These are phyloP conservation scores for Sycophila sp. DNA, from an alignment of 1,140 invertebrate genomes.

Conservation along the genomic window DNA sequence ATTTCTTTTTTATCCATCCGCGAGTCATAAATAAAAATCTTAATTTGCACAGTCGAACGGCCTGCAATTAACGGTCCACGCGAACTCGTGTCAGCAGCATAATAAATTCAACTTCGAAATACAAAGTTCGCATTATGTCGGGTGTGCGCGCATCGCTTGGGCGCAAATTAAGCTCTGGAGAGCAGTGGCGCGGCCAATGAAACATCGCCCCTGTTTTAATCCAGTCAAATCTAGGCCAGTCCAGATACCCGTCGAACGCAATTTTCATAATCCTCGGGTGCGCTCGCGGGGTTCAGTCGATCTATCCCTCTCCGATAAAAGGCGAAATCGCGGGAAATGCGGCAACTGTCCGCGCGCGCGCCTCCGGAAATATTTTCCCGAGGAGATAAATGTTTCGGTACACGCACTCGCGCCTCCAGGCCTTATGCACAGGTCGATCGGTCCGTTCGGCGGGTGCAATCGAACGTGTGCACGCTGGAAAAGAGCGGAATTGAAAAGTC, in stretches of 20 bases:
- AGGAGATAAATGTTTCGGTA: constrained; percentile 9
- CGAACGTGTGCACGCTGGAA: constrained; percentile 7
- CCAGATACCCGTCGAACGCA: background rate
- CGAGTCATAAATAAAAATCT: too few species aligned
- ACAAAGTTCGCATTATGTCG: background rate
- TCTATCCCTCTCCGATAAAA: too few species aligned
- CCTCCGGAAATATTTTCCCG: constrained; percentile 22
- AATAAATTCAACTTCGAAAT: too few species aligned
- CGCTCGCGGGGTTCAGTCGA: too few species aligned
- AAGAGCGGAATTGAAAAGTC: constrained; percentile 31
- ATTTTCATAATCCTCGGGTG: background rate
- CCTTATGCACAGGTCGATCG: background rate
- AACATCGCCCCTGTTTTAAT: background rate
- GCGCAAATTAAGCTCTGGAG: background rate
- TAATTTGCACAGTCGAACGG: too few species aligned
- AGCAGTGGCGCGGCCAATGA: background rate
- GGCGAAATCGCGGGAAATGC: too few species aligned
- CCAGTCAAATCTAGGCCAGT: background rate
- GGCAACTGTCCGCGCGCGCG: too few species aligned
- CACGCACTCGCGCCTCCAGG: background rate
- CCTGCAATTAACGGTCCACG: too few species aligned
- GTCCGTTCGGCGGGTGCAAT: constrained; percentile 21
- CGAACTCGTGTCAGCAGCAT: too few species aligned
- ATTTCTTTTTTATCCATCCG: too few species aligned
- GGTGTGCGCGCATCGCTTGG: background rate